Conservation (phyloP, 2,113 vertebrate genomes). For the Amblyopsis rosae region DNA sequence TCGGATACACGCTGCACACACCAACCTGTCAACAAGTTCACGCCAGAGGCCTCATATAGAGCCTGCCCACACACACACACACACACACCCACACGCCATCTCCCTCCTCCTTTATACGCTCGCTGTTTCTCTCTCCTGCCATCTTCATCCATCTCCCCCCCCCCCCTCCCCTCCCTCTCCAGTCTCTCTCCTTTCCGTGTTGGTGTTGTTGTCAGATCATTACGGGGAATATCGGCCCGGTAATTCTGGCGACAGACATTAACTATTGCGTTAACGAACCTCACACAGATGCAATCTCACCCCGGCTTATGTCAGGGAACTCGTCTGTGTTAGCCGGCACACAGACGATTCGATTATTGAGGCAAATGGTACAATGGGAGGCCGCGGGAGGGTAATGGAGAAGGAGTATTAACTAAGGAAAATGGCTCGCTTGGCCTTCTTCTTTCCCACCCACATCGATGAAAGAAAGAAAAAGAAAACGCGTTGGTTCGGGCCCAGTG, state of each 20-base stretch:
- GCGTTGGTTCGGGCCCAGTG: background rate
- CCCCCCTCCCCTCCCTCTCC: slow-evolving; percentile 7
- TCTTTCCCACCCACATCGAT: background rate
- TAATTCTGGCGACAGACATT: slow-evolving; percentile 12
- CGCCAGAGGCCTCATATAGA: slow-evolving; percentile 23
- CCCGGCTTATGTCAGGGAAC: slow-evolving; percentile 26
- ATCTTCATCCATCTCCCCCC: background rate
- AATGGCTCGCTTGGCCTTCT: background rate
- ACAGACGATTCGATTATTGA: slow-evolving; percentile 51
- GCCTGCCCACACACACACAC: background rate
- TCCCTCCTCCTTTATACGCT: slow-evolving; percentile 14
- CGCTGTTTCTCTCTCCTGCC: background rate
- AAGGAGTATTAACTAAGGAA: background rate
- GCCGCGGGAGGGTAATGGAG: background rate
- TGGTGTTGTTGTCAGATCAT: background rate
- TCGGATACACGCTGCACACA: slow-evolving; percentile 22
- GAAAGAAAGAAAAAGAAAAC: background rate
- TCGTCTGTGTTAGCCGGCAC: slow-evolving; percentile 33
- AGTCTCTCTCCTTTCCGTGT: slow-evolving; percentile 5
- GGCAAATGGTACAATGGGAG: slow-evolving; percentile 17
- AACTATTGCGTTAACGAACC: slow-evolving; percentile 33
- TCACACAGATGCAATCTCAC: slow-evolving; percentile 34
- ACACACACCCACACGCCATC: slow-evolving; percentile 13
- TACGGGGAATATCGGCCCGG: slow-evolving; percentile 28
- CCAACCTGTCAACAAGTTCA: slow-evolving; percentile 38